These are phyloP conservation scores for Andrena marginata DNA, from an alignment of 2,888 invertebrate genomes.

Conservation along the genomic window DNA sequence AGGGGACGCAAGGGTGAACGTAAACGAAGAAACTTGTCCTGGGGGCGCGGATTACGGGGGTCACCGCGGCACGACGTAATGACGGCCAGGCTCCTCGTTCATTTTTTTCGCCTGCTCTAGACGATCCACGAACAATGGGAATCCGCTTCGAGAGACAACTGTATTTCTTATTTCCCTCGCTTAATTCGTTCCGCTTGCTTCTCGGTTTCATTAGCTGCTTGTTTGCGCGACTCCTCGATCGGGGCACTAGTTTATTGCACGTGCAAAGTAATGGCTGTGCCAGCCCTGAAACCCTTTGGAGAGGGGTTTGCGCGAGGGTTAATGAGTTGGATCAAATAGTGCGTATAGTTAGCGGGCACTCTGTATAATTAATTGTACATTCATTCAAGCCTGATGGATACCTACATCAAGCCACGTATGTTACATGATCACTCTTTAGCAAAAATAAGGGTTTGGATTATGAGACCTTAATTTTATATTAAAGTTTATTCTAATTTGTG, in stretches of 20 bases:
- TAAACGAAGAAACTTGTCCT: slow-evolving; percentile 67
- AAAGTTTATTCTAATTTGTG: too few species aligned
- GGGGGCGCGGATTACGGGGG: slow-evolving; percentile 54
- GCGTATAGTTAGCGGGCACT: too few species aligned
- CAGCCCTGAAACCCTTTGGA: background rate
- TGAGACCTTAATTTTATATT: too few species aligned
- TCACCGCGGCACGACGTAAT: slow-evolving; percentile 56
- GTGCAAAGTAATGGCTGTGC: background rate
- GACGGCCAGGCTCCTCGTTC: slow-evolving; percentile 44
- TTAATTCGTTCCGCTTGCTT: slow-evolving; percentile 28
- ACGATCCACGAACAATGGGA: slow-evolving; percentile 22
- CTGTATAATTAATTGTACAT: too few species aligned
- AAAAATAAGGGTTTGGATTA: too few species aligned
- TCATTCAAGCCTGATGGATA: too few species aligned
- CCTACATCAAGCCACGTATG: too few species aligned
- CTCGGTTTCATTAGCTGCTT: slow-evolving; percentile 27
- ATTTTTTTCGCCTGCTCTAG: background rate
- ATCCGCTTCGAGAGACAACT: slow-evolving; percentile 6
- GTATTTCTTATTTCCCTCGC: slow-evolving; percentile 11
- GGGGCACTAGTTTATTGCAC: background rate
- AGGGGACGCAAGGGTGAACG: slow-evolving; percentile 65
- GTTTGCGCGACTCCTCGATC: slow-evolving; percentile 2
- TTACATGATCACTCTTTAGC: too few species aligned
- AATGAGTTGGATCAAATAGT: background rate
- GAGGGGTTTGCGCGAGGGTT: background rate